phyloP scores from a whole-genome alignment of 2,888 invertebrate species.

The Megaustenia siamemsis region DNA sequence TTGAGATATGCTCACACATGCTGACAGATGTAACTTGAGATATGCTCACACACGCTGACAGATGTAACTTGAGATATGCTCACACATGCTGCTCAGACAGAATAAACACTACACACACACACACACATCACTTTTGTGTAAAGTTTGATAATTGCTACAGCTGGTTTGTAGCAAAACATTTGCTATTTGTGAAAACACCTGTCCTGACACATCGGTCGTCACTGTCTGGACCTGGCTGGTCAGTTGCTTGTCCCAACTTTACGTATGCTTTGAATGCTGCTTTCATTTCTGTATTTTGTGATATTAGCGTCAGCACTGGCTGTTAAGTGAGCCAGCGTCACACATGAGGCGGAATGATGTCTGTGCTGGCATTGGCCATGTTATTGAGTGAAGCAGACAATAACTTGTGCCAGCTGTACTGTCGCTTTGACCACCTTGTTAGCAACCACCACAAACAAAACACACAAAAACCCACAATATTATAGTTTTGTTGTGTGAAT shows the following conservation, averaged over 20 bases:
- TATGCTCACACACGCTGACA: no score
- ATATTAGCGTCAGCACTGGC: constrained; percentile 8
- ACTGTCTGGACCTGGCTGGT: no score
- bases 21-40: no score
- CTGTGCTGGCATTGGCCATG: background rate
- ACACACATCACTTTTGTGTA: no score
- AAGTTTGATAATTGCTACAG: no score
- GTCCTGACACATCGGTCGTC: no score
- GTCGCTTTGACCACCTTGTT: background rate
- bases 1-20: no score
- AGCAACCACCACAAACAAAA: background rate
- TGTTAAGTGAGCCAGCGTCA: background rate
- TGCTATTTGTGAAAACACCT: background rate
- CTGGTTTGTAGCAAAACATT: constrained; percentile 48
- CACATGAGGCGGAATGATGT: background rate
- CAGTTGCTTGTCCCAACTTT: background rate
- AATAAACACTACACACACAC: no score
- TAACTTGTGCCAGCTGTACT: background rate
- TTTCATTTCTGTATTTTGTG: background rate
- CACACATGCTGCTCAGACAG: no score
- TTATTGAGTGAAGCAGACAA: background rate
- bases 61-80: no score
- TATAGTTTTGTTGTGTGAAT: background rate
- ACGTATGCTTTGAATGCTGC: background rate
- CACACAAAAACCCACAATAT: background rate